Base-by-base conservation (phyloP, 1,140 invertebrate genomes). In the Nautilus pompilius region DNA sequence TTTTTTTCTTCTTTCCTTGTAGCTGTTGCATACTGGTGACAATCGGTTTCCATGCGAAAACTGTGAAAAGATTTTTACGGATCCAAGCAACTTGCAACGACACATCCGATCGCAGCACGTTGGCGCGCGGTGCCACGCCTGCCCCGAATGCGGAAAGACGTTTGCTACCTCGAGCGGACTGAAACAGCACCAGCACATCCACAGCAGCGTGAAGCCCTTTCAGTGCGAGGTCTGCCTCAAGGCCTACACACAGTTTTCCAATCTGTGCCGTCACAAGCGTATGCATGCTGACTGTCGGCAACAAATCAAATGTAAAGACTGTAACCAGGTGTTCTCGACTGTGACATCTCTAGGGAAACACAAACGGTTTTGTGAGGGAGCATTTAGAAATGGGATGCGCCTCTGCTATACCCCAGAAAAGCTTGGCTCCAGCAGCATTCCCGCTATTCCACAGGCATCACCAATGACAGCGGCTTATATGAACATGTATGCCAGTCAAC, bases 191-290 rank as follows among this genome's bases (percentile, higher is more conserved):
- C 96, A 94, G 28, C 97, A 99, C 84, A 99, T 99, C 66, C 98
- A 99, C 86, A 96, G 93, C 72, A 96, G 92, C 74, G 90, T 98
- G 51, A 99, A 99, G 83, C 98, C 97, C 2, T 99, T 99, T 82
- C 91, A 92, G 85, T 87, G 86, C 69, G 82, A 84, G 70, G 80
- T 81, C 30, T 84, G 84, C 80, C 89, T 90, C 62, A 91, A 94
- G 88, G 89, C 95, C 1, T 99, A 99, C 85, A 99, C 98, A 0
- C 98, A 99, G 84, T 99, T 99, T 82, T 99, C 96, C 15, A 99
- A 99, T 82, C 86, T 99, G 70, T 99, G 98, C 79, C 90, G 98
- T 22, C 98, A 99, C 84, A 98, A 97, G 79, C 92, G 97, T 65
- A 98, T 99, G 93, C 98, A 99, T 84, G 90, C 90, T 17, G 90